These are phyloP conservation scores for Lumbricus terrestris DNA, from an alignment of 2,888 invertebrate species.

Conservation along the genomic window DNA sequence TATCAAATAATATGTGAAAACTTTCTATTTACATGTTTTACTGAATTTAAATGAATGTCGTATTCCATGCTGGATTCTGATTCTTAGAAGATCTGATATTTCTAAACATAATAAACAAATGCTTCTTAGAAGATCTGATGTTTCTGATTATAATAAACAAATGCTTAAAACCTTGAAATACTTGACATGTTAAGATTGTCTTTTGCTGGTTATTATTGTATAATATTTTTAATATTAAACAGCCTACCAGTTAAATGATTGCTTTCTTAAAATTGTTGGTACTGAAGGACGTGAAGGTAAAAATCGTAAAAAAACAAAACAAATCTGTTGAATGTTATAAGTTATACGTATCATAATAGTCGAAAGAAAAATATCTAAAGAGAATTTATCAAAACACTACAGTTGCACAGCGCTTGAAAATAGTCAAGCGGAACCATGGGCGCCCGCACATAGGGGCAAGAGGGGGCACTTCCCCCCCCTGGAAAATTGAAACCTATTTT, in stretches of 20 bases:
- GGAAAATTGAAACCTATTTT: too few relatives aligned
- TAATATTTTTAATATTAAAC: background rate
- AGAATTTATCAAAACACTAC: background rate
- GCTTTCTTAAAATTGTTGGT: background rate
- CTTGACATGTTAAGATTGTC: background rate
- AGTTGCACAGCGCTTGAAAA: background rate
- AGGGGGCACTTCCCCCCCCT: too few relatives aligned
- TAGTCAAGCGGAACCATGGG: background rate
- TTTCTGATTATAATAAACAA: background rate
- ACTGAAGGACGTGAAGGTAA: background rate
- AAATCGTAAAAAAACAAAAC: background rate
- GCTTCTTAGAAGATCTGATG: background rate
- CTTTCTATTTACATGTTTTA: background rate
- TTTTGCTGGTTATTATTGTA: background rate
- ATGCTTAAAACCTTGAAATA: background rate
- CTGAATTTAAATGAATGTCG: background rate
- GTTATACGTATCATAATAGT: background rate
- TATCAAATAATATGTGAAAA: background rate
- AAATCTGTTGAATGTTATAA: background rate
- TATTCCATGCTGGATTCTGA: background rate
- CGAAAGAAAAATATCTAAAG: background rate
- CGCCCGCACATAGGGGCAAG: too few relatives aligned
- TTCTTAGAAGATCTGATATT: background rate
- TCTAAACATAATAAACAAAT: background rate
- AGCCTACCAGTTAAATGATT: background rate